These are phyloP conservation scores for Leucophenga varia DNA, from an alignment of 1,140 invertebrate species.

Conservation along the genomic window DNA sequence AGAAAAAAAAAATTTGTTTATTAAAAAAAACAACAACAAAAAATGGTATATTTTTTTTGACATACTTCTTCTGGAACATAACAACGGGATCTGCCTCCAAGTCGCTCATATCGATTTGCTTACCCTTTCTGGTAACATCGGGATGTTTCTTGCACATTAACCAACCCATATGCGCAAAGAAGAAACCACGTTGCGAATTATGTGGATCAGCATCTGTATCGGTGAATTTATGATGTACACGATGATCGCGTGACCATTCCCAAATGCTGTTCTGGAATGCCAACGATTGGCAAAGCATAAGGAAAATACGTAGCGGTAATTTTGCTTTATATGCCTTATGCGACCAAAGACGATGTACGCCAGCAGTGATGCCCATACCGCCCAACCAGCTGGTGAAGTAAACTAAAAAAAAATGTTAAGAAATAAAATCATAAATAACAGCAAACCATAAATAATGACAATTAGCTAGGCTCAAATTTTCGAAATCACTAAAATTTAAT, in stretches of 20 bases:
- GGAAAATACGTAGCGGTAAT: slow-evolving; percentile 65
- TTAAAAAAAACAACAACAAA: too few relatives aligned
- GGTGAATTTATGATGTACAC: slow-evolving; percentile 68
- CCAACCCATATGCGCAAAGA: slow-evolving; percentile 69
- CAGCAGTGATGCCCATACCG: slow-evolving; percentile 75
- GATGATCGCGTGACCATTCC: slow-evolving; percentile 63
- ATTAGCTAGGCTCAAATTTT: too few relatives aligned
- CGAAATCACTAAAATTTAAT: too few relatives aligned
- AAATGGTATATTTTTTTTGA: too few relatives aligned
- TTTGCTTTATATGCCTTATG: slow-evolving; percentile 82
- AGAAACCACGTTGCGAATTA: slow-evolving; percentile 66
- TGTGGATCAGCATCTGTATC: slow-evolving; percentile 71
- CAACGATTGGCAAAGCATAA: slow-evolving; percentile 58
- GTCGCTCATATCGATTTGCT: slow-evolving; percentile 70
- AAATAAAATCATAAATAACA: too few relatives aligned
- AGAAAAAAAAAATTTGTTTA: neutral
- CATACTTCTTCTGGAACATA: slow-evolving; percentile 68
- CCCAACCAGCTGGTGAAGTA: slow-evolving; percentile 37
- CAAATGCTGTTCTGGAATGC: slow-evolving; percentile 61
- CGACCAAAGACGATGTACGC: slow-evolving; percentile 81
- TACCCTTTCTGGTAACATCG: slow-evolving; percentile 67
- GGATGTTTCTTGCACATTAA: slow-evolving; percentile 63
- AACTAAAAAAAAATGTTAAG: slow-evolving; percentile 22
- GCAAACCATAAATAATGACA: too few relatives aligned
- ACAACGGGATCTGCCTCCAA: slow-evolving; percentile 70